These are phyloP conservation scores for Prionace glauca DNA, from an alignment of 2,797 vertebrate species.

Conservation along the genomic window DNA sequence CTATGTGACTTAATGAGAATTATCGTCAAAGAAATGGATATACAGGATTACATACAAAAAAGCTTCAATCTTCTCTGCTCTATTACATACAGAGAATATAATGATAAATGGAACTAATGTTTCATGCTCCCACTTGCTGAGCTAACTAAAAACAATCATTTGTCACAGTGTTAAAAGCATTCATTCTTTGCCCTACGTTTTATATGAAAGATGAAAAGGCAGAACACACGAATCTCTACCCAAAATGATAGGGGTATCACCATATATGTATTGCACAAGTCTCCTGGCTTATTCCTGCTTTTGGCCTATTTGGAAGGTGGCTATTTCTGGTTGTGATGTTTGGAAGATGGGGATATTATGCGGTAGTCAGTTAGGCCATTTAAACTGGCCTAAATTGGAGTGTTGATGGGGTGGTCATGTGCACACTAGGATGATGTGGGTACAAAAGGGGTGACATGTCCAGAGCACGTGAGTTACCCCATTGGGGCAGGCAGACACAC, in stretches of 20 bases:
- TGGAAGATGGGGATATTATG: too few relatives aligned
- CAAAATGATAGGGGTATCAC: not conserved
- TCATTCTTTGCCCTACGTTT: not conserved
- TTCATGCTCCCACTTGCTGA: not conserved
- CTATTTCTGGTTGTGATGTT: too few relatives aligned
- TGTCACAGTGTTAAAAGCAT: not conserved
- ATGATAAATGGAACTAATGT: not conserved
- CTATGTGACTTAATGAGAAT: not conserved
- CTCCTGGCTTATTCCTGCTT: too few relatives aligned
- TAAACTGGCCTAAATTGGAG: too few relatives aligned
- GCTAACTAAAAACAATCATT: not conserved
- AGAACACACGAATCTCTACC: not conserved
- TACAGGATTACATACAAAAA: not conserved
- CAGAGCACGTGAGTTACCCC: too few relatives aligned
- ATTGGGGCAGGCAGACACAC: too few relatives aligned
- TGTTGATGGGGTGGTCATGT: too few relatives aligned
- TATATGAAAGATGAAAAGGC: not conserved
- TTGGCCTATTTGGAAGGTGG: too few relatives aligned
- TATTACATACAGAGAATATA: not conserved
- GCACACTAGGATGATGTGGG: too few relatives aligned
- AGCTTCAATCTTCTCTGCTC: not conserved
- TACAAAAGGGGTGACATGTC: too few relatives aligned
- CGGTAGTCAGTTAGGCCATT: too few relatives aligned
- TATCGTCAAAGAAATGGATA: not conserved
- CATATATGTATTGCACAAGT: too few relatives aligned